Percentiles rank a stretch among this genome's conserved stretches.
Evolutionary conservation across 1,140 invertebrate species (phyloP).

Genomic region (Drosophila sp.): DNA sequence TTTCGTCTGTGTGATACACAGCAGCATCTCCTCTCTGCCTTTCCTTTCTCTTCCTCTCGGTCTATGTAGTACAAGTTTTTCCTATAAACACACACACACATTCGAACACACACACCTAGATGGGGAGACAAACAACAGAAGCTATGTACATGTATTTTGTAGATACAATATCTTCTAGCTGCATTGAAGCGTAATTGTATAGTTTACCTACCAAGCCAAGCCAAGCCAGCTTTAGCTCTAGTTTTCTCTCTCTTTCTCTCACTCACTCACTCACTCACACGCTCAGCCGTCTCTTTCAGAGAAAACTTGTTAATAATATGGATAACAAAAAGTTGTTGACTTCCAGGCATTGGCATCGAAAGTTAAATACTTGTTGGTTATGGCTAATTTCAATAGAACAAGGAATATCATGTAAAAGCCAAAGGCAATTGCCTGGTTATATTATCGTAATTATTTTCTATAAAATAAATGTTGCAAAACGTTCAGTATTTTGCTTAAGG

Average conservation of each 20-base stretch:
- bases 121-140: constrained; percentile 28
- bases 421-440: too few species aligned
- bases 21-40: constrained; percentile 25
- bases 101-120: constrained; percentile 4
- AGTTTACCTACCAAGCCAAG: constrained; percentile 52
- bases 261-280: constrained; percentile 3
- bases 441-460: too few species aligned
- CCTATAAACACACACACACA: constrained; percentile 36
- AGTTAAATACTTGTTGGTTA: constrained; percentile 35
- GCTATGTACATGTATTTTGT: constrained; percentile 42
- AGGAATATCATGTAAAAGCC: too few species aligned
- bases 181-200: constrained; percentile 74
- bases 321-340: constrained; percentile 41
- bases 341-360: constrained; percentile 23
- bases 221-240: background rate
- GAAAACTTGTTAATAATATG: constrained; percentile 45
- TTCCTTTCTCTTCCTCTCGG: background rate
- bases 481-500: too few species aligned
- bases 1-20: constrained; percentile 41
- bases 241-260: background rate
- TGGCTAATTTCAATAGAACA: background rate
- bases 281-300: constrained; percentile 24
- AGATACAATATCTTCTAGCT: constrained; percentile 74
- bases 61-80: constrained; percentile 25
- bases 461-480: background rate